Evolutionary conservation across 2,113 vertebrate species (phyloP).

Genomic region (Malurus alboscapulatus): DNA sequence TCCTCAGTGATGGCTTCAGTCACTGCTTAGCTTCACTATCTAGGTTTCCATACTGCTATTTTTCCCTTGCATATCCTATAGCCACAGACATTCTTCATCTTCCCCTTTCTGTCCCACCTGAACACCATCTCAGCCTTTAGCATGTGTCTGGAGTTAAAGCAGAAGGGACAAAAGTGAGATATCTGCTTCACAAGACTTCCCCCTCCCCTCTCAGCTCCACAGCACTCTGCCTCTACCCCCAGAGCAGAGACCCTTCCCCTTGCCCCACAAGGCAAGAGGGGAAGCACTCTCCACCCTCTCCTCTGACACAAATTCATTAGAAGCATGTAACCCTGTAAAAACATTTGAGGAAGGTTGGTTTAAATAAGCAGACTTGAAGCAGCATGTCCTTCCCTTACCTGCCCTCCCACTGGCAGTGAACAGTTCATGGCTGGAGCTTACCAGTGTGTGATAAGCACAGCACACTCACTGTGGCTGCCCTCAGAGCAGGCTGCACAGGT

Average conservation of each 20-base stretch:
- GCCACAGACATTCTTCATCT: too few species aligned
- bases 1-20: not conserved
- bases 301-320: not conserved
- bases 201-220: not conserved
- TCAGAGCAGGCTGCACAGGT: not conserved
- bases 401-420: not conserved
- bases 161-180: not conserved
- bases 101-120: not conserved
- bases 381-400: not conserved
- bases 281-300: not conserved
- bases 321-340: not conserved
- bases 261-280: accelerated
- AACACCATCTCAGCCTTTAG: not conserved
- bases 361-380: not conserved
- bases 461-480: not conserved
- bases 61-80: not conserved
- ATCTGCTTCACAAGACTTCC: too few species aligned
- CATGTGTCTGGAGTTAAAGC: not conserved
- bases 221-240: not conserved
- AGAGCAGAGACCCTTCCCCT: not conserved
- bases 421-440: not conserved
- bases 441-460: not conserved
- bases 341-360: accelerated
- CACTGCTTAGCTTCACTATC: not conserved
- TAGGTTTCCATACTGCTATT: not conserved